Conservation (phyloP, 2,797 vertebrate species). For the Bradypodion ventrale region DNA sequence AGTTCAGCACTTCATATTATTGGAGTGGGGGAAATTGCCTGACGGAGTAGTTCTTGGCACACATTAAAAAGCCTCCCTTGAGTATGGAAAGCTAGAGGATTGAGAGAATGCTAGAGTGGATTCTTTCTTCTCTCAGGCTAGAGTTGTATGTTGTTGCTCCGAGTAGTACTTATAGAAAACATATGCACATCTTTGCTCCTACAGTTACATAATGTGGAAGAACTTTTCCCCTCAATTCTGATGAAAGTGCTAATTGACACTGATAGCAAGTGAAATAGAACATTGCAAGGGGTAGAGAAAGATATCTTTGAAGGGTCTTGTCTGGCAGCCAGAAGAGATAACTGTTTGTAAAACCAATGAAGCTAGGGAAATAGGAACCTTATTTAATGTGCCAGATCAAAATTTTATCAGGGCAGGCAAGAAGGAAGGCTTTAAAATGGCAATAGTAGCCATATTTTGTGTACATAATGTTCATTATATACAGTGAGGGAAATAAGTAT, state of each 20-base stretch:
- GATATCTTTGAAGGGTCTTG: background rate
- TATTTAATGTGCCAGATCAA: background rate
- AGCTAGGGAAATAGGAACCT: background rate
- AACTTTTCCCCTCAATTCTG: background rate
- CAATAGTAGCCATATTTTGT: background rate
- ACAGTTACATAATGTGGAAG: background rate
- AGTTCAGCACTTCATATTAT: background rate
- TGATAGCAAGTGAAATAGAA: background rate
- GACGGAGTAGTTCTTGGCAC: background rate
- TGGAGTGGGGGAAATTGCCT: background rate
- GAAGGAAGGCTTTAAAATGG: background rate
- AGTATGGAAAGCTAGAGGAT: background rate
- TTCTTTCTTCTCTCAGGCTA: background rate
- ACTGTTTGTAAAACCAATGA: background rate
- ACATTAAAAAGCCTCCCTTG: background rate
- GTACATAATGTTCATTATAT: background rate
- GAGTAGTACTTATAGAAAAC: background rate
- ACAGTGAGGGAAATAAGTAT: no score
- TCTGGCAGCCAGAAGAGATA: background rate
- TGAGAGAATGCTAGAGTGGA: background rate
- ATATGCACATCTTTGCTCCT: no score
- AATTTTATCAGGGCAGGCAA: background rate
- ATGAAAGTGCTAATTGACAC: background rate
- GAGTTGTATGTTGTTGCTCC: background rate
- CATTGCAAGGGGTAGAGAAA: conserved; percentile 9